Evolutionary conservation across 2,888 invertebrate genomes (phyloP).

Genomic region (Spicauda simplicius): DNA sequence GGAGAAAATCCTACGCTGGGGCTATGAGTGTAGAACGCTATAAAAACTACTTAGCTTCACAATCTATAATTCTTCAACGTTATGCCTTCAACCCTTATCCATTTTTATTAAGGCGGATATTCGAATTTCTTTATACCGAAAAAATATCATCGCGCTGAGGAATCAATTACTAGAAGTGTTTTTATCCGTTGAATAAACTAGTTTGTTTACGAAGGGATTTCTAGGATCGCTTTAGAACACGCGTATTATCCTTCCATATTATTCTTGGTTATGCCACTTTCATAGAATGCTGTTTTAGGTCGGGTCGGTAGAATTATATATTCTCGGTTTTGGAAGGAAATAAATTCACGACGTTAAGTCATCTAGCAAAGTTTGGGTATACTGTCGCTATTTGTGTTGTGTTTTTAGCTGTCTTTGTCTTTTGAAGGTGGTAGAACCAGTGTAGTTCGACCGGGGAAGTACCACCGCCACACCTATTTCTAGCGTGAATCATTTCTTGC

Average conservation of each 20-base stretch:
- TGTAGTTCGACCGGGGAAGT: no score
- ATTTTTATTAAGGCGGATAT: constrained; percentile 30
- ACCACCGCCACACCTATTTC: no score
- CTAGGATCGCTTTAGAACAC: not conserved
- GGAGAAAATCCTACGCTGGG: no score
- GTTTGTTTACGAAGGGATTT: constrained; percentile 27
- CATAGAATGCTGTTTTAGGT: constrained; percentile 12
- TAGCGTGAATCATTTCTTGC: no score
- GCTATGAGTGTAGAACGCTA: no score
- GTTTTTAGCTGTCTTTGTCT: no score
- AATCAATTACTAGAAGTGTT: constrained; percentile 14
- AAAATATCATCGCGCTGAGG: constrained; percentile 15
- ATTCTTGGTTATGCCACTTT: constrained; percentile 10
- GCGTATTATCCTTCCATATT: constrained; percentile 12
- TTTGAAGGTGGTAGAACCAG: no score
- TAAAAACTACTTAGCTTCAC: not conserved
- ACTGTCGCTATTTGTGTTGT: no score
- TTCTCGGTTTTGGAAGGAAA: not conserved
- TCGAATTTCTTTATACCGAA: constrained; percentile 15
- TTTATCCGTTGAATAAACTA: constrained; percentile 30
- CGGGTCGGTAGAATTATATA: not conserved
- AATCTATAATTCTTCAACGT: constrained; percentile 9
- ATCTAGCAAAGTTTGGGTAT: no score
- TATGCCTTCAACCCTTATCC: constrained; percentile 22
- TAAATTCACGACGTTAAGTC: no score